Evolutionary conservation across 2,888 invertebrate genomes (phyloP).

Genomic region (Encarsia formosa): DNA sequence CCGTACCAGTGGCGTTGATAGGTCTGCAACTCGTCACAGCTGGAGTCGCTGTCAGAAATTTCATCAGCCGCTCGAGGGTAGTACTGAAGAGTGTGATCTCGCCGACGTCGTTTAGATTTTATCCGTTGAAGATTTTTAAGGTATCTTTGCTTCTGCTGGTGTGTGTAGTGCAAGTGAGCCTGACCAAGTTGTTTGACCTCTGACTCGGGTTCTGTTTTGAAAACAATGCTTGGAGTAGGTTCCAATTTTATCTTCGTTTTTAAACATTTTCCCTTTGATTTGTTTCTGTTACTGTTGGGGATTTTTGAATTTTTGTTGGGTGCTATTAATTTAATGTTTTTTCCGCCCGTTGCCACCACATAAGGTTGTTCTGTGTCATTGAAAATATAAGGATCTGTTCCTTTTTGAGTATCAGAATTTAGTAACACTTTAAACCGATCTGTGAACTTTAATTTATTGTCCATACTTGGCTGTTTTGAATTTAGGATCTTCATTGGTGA

Average conservation of each 20-base stretch:
- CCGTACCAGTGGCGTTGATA: constrained; percentile 52
- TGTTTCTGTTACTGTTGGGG: constrained; percentile 34
- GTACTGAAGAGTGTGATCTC: constrained; percentile 47
- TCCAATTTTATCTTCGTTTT: constrained; percentile 38
- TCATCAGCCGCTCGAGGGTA: constrained; percentile 50
- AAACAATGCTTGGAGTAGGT: constrained; percentile 28
- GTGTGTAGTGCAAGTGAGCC: constrained; percentile 31
- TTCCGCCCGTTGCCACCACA: constrained; percentile 33
- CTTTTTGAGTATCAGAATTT: constrained; percentile 47
- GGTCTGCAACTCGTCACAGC: constrained; percentile 47
- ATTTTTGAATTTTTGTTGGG: constrained; percentile 39
- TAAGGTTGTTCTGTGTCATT: constrained; percentile 49
- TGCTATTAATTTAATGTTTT: constrained; percentile 38
- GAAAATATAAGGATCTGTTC: constrained; percentile 54
- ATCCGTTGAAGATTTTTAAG: constrained; percentile 35
- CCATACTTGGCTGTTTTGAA: constrained; percentile 45
- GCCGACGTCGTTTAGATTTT: constrained; percentile 36
- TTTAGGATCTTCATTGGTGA: constrained; percentile 45
- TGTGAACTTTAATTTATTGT: constrained; percentile 52
- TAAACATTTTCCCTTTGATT: constrained; percentile 42
- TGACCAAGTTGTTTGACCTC: constrained; percentile 31
- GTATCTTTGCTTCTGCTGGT: constrained; percentile 34
- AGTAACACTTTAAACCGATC: constrained; percentile 52
- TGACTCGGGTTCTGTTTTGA: constrained; percentile 24
- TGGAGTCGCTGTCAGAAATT: constrained; percentile 51